Evolutionary conservation across 1,140 invertebrate genomes (phyloP).

Genomic region (Mercenaria mercenaria): DNA sequence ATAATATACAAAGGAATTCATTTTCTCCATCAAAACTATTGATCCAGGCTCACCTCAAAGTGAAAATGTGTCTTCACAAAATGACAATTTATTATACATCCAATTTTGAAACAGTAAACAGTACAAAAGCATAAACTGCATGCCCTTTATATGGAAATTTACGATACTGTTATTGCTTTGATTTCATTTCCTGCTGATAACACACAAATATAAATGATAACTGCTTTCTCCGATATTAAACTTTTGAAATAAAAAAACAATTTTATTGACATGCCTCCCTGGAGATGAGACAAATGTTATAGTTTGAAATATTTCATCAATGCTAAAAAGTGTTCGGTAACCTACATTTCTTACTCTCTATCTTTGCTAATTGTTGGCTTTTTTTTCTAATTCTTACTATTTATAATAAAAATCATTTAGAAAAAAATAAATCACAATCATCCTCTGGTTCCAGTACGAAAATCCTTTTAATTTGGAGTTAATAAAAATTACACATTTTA

Average conservation of each 20-base stretch:
- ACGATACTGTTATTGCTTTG: not conserved
- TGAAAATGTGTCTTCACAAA: not conserved
- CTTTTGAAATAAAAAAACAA: not conserved
- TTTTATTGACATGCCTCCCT: not conserved
- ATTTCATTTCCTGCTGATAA: not conserved
- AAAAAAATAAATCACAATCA: no score
- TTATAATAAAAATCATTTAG: no score
- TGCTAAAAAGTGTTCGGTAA: no score
- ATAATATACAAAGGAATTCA: not conserved
- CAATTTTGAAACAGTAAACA: conserved; percentile 25
- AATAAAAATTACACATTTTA: not conserved
- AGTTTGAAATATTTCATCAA: no score
- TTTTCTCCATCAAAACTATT: not conserved
- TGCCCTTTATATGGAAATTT: not conserved
- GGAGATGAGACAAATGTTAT: no score
- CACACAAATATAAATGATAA: conserved; percentile 12
- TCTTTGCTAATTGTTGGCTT: no score
- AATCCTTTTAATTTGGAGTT: not conserved
- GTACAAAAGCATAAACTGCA: not conserved
- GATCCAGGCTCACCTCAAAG: not conserved
- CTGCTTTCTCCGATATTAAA: not conserved
- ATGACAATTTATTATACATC: not conserved
- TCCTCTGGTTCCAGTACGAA: no score
- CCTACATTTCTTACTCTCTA: no score
- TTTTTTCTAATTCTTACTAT: no score